A percentile compares a stretch with the other conserved stretches of the same genome.
Conservation (phyloP, 2,113 vertebrate genomes). For the Neolamprologus caudopunctatus region DNA sequence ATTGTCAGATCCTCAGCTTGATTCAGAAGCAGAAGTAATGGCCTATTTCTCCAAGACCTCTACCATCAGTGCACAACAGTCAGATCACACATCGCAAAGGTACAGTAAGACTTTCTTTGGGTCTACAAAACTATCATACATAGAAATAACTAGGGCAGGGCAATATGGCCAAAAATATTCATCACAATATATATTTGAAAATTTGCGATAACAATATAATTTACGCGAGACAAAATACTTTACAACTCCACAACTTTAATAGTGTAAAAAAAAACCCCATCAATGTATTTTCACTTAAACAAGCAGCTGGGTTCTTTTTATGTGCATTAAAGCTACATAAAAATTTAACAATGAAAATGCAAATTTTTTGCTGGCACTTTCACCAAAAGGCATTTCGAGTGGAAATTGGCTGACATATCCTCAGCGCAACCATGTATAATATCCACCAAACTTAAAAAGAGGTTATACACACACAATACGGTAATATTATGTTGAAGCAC, state of each 20-base stretch:
- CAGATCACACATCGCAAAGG: too few species aligned
- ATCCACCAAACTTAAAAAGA: not conserved
- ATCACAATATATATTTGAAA: not conserved
- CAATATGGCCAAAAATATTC: not conserved
- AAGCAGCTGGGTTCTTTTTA: not conserved
- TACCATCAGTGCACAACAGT: too few species aligned
- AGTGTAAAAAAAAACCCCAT: too few species aligned
- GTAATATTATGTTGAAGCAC: not conserved
- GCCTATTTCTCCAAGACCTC: too few species aligned
- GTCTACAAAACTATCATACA: too few species aligned
- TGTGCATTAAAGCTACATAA: not conserved
- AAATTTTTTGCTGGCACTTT: not conserved
- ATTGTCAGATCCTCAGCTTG: too few species aligned
- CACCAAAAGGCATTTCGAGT: not conserved
- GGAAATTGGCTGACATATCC: rapidly evolving
- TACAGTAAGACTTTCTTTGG: too few species aligned
- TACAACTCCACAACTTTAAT: rapidly evolving
- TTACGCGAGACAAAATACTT: not conserved
- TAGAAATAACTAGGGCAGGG: too few species aligned
- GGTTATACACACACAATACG: rapidly evolving
- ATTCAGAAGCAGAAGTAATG: too few species aligned
- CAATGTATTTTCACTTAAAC: too few species aligned
- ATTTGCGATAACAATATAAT: not conserved
- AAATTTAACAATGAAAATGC: not conserved
- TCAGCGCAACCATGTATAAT: not conserved